phyloP scores from a whole-genome alignment of 2,113 vertebrate species.

The Rousettus leschenaultii region DNA sequence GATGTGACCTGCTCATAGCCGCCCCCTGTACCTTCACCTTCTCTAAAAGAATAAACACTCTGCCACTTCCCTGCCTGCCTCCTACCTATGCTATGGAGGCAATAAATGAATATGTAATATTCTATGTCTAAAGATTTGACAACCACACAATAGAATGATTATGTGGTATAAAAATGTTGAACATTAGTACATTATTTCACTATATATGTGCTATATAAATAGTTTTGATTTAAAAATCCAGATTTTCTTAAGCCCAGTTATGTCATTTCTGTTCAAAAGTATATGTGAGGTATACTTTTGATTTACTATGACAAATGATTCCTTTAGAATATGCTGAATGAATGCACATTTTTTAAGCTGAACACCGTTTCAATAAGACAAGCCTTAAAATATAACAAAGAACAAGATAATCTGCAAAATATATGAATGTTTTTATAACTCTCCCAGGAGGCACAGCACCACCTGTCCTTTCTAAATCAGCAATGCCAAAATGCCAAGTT shows the following conservation, averaged over 20 bases:
- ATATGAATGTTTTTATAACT: constrained; percentile 72
- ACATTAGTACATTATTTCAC: neutral
- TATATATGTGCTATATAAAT: neutral
- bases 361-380: constrained; percentile 55
- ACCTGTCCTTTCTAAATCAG: constrained; percentile 51
- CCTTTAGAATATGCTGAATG: neutral
- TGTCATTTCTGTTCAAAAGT: constrained; percentile 1
- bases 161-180: neutral
- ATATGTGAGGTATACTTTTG: neutral
- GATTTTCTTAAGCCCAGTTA: constrained; percentile 1
- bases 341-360: constrained; percentile 42
- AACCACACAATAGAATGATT: neutral
- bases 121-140: neutral
- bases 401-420: constrained; percentile 45
- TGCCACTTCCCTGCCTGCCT: neutral
- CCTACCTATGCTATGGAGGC: neutral
- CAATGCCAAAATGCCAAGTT: neutral
- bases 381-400: constrained; percentile 69
- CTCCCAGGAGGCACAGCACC: constrained; percentile 43
- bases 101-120: neutral
- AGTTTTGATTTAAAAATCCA: constrained; percentile 14
- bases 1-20: neutral
- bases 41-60: neutral
- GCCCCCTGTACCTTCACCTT: neutral
- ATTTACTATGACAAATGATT: neutral